phyloP scores from a whole-genome alignment of 2,888 invertebrate genomes.

The Sceliomorpha sp. region DNA sequence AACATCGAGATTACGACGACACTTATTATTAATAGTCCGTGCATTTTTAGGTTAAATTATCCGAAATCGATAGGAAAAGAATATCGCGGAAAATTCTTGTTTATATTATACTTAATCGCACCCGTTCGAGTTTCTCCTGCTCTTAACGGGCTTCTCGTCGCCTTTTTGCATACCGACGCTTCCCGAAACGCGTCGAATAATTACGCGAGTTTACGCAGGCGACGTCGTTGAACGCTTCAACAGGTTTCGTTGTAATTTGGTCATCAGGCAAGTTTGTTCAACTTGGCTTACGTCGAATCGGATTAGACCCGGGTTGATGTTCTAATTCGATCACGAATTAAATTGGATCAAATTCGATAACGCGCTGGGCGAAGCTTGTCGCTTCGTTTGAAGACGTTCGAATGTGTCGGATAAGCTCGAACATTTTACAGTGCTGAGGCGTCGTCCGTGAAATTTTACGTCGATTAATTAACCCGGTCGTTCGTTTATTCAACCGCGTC shows the following conservation, averaged over 20 bases:
- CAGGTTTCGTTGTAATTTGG: slow-evolving; percentile 16
- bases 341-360: slow-evolving; percentile 19
- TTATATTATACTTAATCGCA: too few species aligned
- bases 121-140: too few species aligned
- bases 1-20: too few species aligned
- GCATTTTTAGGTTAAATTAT: too few species aligned
- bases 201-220: slow-evolving; percentile 14
- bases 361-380: slow-evolving; percentile 7
- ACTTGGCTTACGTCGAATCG: slow-evolving; percentile 10
- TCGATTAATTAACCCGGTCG: neutral
- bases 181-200: too few species aligned
- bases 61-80: too few species aligned
- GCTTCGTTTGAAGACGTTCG: neutral
- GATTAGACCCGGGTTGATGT: slow-evolving; percentile 9
- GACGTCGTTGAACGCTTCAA: neutral
- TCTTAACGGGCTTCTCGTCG: too few species aligned
- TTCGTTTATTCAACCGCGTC: too few species aligned
- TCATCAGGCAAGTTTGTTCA: slow-evolving; percentile 21
- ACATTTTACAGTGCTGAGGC: too few species aligned
- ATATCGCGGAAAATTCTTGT: neutral
- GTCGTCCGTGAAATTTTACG: too few species aligned
- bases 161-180: too few species aligned
- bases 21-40: slow-evolving; percentile 2
- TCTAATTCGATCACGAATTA: slow-evolving; percentile 18
- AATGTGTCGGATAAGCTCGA: too few species aligned